phyloP scores from a whole-genome alignment of 1,140 invertebrate species.

The Carposina sasakii region DNA sequence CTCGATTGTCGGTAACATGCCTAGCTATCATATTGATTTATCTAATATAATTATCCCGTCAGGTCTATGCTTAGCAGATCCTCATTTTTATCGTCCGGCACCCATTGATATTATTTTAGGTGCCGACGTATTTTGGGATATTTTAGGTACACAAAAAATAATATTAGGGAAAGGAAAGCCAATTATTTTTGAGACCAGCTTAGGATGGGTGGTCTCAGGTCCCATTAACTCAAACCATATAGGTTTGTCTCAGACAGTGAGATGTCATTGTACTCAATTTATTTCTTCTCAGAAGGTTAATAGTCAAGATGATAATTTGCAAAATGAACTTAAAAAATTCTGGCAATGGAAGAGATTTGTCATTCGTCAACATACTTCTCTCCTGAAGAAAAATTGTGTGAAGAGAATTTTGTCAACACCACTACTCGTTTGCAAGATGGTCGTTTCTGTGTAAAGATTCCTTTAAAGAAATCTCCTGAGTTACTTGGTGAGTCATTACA shows the following conservation, averaged over 20 bases:
- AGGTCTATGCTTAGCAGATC: slow-evolving; percentile 4
- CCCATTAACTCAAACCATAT: background rate
- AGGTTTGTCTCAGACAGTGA: background rate
- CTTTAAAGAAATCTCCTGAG: background rate
- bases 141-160: background rate
- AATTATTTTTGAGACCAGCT: background rate
- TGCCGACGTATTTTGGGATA: slow-evolving; percentile 10
- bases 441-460: slow-evolving; percentile 6
- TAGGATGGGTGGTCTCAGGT: slow-evolving; percentile 12
- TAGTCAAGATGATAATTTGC: background rate
- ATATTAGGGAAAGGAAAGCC: slow-evolving; percentile 4
- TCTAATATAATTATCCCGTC: background rate
- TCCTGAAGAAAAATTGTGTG: slow-evolving; percentile 5
- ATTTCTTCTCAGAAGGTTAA: background rate
- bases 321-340: background rate
- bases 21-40: background rate
- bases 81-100: slow-evolving; percentile 2
- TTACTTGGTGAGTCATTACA: slow-evolving; percentile 5
- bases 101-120: slow-evolving; percentile 5
- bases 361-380: background rate
- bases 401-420: slow-evolving; percentile 8
- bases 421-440: slow-evolving; percentile 9
- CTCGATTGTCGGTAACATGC: background rate
- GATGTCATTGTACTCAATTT: slow-evolving; percentile 8
- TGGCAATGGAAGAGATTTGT: slow-evolving; percentile 12